Percentiles rank a stretch among this genome's conserved stretches.
Evolutionary conservation across 2,888 invertebrate genomes (phyloP).

Genomic region (Platerodrilus igneus): DNA sequence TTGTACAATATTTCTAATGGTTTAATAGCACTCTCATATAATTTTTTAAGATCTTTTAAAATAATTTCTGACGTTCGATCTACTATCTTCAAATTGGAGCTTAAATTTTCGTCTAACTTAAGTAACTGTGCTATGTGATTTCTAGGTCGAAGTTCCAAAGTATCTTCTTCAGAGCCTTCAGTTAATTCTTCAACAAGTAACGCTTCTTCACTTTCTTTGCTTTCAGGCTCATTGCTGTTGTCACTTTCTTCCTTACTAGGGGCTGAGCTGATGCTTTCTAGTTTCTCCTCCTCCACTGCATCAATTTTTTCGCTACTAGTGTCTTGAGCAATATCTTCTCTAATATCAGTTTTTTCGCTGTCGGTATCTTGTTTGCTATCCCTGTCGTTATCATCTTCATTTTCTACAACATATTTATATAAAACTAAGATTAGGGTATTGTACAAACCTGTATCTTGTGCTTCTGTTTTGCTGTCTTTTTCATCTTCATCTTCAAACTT

Average conservation of each 20-base stretch:
- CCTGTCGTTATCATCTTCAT: slow-evolving; percentile 20
- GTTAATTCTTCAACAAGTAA: slow-evolving; percentile 28
- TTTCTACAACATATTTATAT: slow-evolving; percentile 15
- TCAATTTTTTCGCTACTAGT: no score
- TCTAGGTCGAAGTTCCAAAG: slow-evolving; percentile 71
- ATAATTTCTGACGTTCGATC: slow-evolving; percentile 72
- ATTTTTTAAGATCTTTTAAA: slow-evolving; percentile 76
- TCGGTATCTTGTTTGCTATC: slow-evolving; percentile 3
- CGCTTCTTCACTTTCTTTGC: slow-evolving; percentile 26
- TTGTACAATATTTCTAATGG: slow-evolving; percentile 88
- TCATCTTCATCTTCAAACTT: slow-evolving; percentile 10
- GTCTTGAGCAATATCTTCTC: slow-evolving; percentile 24
- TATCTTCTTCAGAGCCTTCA: slow-evolving; percentile 53
- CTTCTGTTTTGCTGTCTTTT: no score
- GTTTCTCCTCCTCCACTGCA: no score
- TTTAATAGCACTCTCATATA: slow-evolving; percentile 83
- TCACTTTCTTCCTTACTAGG: neutral
- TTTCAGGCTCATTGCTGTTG: slow-evolving; percentile 24
- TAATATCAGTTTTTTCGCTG: slow-evolving; percentile 24
- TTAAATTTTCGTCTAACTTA: slow-evolving; percentile 71
- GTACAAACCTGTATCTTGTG: no score
- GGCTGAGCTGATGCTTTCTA: no score
- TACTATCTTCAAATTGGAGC: slow-evolving; percentile 64
- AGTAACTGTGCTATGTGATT: slow-evolving; percentile 77
- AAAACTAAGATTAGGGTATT: no score